Evolutionary conservation across 2,888 invertebrate genomes (phyloP).

Genomic region (Sicus ferrugineus): DNA sequence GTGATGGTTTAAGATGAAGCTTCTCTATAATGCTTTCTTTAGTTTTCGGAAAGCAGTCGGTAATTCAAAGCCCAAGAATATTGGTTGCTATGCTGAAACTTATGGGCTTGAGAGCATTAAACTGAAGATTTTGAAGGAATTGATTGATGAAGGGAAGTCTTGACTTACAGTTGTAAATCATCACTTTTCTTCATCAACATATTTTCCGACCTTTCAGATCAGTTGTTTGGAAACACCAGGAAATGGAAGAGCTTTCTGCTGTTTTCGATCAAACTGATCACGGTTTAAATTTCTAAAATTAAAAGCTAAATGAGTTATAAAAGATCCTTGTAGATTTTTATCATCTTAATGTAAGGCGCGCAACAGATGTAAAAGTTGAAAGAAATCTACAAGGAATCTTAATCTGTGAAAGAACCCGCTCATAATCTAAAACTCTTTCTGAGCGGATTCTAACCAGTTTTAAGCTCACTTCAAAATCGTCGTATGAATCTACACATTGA

Average conservation of each 20-base stretch:
- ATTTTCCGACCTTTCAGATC: too few relatives aligned
- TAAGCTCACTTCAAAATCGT: too few relatives aligned
- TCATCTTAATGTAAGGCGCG: neutral
- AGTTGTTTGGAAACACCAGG: too few relatives aligned
- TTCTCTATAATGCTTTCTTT: constrained; percentile 43
- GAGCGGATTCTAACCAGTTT: neutral
- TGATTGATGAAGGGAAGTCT: too few relatives aligned
- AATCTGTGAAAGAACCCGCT: neutral
- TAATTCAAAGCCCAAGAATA: constrained; percentile 51
- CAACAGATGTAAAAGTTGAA: neutral
- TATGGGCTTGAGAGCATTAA: constrained; percentile 49
- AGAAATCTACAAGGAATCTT: neutral
- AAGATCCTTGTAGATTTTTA: constrained; percentile 1
- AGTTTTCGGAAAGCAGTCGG: constrained; percentile 37
- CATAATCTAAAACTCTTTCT: neutral
- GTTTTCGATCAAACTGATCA: too few relatives aligned
- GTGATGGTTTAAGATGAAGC: constrained; percentile 39
- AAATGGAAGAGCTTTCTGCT: too few relatives aligned
- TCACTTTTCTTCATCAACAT: too few relatives aligned
- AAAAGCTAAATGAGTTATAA: too few relatives aligned
- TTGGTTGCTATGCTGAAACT: constrained; percentile 38
- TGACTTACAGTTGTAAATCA: too few relatives aligned
- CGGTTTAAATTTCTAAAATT: too few relatives aligned
- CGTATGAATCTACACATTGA: neutral
- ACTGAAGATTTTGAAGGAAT: constrained; percentile 19